phyloP scores from a whole-genome alignment of 2,888 invertebrate species.

The Apotomis capreana region DNA sequence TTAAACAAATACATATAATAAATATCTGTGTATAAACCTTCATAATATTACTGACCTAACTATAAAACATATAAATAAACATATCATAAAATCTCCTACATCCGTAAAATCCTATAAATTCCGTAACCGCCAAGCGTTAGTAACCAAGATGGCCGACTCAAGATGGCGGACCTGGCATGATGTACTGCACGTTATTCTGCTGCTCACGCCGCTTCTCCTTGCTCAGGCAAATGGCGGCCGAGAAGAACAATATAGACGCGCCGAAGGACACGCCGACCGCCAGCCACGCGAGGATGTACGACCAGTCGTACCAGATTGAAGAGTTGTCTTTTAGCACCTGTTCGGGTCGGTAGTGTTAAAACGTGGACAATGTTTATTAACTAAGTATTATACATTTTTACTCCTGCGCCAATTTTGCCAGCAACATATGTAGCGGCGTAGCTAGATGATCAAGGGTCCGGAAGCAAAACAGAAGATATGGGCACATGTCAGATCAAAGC shows the following conservation, averaged over 20 bases:
- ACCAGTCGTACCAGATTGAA: constrained; percentile 91
- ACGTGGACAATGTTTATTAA: not conserved
- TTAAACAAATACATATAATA: constrained; percentile 17
- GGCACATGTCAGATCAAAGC: too few species aligned
- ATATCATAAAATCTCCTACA: not conserved
- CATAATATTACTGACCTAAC: not conserved
- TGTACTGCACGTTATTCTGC: constrained; percentile 92
- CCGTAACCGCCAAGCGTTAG: constrained; percentile 77
- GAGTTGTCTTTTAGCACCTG: constrained; percentile 90
- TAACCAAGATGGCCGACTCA: constrained; percentile 59
- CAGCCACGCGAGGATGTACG: constrained; percentile 93
- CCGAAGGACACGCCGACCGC: constrained; percentile 90
- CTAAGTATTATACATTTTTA: too few species aligned
- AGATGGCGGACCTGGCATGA: constrained; percentile 90
- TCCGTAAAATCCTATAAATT: constrained; percentile 40
- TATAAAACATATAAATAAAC: constrained; percentile 15
- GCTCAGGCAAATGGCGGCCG: constrained; percentile 90
- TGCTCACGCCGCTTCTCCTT: constrained; percentile 89
- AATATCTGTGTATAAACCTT: not conserved
- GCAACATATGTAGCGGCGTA: too few species aligned
- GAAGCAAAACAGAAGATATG: too few species aligned
- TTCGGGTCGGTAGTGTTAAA: constrained; percentile 47
- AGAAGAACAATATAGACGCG: constrained; percentile 90
- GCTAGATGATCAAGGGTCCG: too few species aligned
- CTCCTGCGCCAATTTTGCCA: too few species aligned